Percentiles rank a stretch among this genome's conserved stretches.
phyloP scores from a whole-genome alignment of 2,113 vertebrate species.

The Hippocampus mohnikei region DNA sequence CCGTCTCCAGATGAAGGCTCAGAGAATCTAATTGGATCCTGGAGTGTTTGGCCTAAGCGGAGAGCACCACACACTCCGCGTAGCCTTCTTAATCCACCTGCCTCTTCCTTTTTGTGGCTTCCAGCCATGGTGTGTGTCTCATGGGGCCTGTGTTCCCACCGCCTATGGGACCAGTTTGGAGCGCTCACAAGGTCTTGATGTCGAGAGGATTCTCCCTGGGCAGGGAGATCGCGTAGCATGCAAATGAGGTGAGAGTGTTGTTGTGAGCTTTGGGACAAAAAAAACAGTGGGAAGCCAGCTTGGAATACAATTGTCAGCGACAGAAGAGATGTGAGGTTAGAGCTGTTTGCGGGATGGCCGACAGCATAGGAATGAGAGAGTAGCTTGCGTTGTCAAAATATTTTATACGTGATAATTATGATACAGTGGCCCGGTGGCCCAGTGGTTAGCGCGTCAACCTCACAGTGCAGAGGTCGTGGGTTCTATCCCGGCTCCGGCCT shows the following conservation, averaged over 20 bases:
- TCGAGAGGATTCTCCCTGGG: slow-evolving; percentile 3
- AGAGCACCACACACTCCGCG: slow-evolving; percentile 25
- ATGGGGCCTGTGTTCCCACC: slow-evolving; percentile 13
- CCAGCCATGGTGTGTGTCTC: slow-evolving; percentile 21
- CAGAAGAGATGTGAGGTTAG: not conserved
- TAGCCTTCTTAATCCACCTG: slow-evolving; percentile 54
- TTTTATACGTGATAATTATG: not conserved
- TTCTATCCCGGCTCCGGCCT: no score
- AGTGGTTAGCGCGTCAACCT: no score
- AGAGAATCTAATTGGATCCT: slow-evolving; percentile 35
- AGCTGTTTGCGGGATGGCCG: not conserved
- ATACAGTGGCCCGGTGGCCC: no score
- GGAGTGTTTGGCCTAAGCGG: slow-evolving; percentile 40
- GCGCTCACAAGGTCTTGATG: slow-evolving; percentile 19
- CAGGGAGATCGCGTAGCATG: slow-evolving; percentile 12
- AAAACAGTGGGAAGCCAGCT: not conserved
- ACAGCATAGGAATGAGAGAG: not conserved
- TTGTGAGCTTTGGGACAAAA: not conserved
- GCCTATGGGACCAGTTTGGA: slow-evolving; percentile 1
- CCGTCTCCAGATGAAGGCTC: slow-evolving; percentile 10
- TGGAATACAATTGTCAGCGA: not conserved
- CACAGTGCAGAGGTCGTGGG: no score
- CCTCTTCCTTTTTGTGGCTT: slow-evolving; percentile 48
- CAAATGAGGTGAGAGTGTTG: not conserved
- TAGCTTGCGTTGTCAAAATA: not conserved